Conservation (phyloP, 2,797 vertebrate genomes). For the Amblyopsis hoosieri region DNA sequence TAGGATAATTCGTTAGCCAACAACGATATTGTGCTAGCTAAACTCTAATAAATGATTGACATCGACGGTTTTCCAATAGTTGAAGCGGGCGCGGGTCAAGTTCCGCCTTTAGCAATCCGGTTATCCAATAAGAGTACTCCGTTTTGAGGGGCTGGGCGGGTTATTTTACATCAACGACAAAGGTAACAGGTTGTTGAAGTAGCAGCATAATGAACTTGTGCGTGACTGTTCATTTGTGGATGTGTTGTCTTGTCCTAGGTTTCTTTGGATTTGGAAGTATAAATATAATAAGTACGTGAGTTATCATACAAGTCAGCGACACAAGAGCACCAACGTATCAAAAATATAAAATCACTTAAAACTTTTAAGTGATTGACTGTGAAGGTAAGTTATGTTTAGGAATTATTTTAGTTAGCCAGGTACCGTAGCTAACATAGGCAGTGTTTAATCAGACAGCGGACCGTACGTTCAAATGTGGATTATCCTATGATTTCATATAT, state of each 20-base stretch:
- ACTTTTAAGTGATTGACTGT: not conserved
- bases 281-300: conserved; percentile 7
- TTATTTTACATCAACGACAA: conserved; percentile 50
- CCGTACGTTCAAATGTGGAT: too few relatives aligned
- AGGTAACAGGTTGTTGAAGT: conserved; percentile 78
- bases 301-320: not conserved
- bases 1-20: too few relatives aligned
- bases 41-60: conserved; percentile 23
- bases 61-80: conserved; percentile 44
- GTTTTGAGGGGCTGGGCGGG: conserved; percentile 55
- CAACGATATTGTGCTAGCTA: too few relatives aligned
- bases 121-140: conserved; percentile 58
- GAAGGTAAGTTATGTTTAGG: conserved; percentile 57
- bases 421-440: conserved; percentile 15
- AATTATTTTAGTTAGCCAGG: conserved; percentile 25
- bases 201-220: conserved; percentile 57
- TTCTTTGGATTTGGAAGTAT: conserved; percentile 19
- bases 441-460: conserved; percentile 18
- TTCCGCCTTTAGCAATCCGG: conserved; percentile 28
- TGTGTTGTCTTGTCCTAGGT: conserved; percentile 8
- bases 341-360: conserved; percentile 21
- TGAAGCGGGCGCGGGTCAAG: not conserved
- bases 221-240: conserved; percentile 15
- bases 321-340: not conserved
- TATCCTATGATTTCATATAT: too few relatives aligned